Evolutionary conservation across 1,140 invertebrate genomes (phyloP), one percentile per base, ranked within the genome.

Genomic region (Brevipalpus yothersi): DNA sequence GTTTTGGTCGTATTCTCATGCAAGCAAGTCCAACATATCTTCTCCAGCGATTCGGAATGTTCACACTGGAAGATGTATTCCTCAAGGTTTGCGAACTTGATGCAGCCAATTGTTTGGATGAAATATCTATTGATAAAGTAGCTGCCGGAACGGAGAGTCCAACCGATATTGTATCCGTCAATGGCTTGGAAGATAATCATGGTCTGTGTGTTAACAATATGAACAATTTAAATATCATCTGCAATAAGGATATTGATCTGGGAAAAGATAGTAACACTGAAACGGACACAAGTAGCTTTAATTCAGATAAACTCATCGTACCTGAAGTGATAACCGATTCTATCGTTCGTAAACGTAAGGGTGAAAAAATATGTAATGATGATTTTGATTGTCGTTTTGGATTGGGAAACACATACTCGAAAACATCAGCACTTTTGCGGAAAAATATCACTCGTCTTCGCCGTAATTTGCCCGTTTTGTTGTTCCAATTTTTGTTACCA

Each of bases 361-460:
- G 17, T 17, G 56, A 57, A 19, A 12, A 41, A 17, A 39, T 31
- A 31, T 31, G 31, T 31, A 41, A 58, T 21, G 41, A 42, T 58
- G 19, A 58, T 47, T 54, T 13, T 7, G 31, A 31, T 31, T 31
- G 31, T 5, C 31, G 31, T 31, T 31, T 31, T 31, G 31, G 31
- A 5, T 31, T 31, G 31, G 40, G 13, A 42, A 31, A 19, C 31
- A 17, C 21, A 54, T 58, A 54, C n/a, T 58, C 56, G 12, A 61
- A 55, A 31, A 63, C 88, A 76, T 77, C 79, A 61, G 88, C 89
- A 9, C 71, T 93, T 49, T 75, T 90, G 56, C 83, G 86, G 70
- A 95, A 95, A 72, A 95, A 94, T 72, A 82, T 92, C 68, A 76
- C 90, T 39, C 78, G 86, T 62, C 88, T 93, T 81, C 86, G 83